A percentile compares a stretch with the other conserved stretches of the same genome.
phyloP scores from a whole-genome alignment of 2,888 invertebrate species.

The Ochropleura leucogaster region DNA sequence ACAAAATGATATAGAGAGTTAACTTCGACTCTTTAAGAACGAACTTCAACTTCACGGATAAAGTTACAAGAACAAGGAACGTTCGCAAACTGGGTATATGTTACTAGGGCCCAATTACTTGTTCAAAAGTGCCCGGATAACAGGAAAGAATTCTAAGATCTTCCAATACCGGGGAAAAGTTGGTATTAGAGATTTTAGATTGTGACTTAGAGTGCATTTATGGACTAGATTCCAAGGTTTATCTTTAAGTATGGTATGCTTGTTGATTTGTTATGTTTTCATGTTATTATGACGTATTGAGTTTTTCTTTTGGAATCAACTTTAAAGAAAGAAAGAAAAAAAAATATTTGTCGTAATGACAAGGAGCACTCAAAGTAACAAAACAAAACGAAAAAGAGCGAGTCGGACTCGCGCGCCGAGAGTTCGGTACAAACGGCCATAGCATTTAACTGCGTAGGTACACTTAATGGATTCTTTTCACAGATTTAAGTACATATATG shows the following conservation, averaged over 20 bases:
- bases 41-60: conserved; percentile 18
- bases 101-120: conserved; percentile 41
- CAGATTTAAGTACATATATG: no score
- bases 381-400: no score
- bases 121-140: conserved; percentile 38
- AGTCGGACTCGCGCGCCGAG: no score
- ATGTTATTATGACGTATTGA: background rate
- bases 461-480: no score
- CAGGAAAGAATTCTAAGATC: conserved; percentile 20
- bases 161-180: conserved; percentile 26
- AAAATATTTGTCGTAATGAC: background rate
- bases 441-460: no score
- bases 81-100: conserved; percentile 40
- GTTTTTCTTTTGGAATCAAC: background rate
- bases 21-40: conserved; percentile 16
- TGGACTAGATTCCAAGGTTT: conserved; percentile 25
- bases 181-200: conserved; percentile 35
- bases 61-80: conserved; percentile 16
- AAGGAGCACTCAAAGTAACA: no score
- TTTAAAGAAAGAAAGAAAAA: background rate
- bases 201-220: conserved; percentile 35
- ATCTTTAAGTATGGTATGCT: background rate
- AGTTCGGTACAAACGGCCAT: no score
- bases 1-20: background rate
- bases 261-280: background rate